Percentiles rank a stretch among this genome's conserved stretches.
These are phyloP conservation scores for Polyommatus icarus DNA, from an alignment of 2,888 invertebrate species.

Conservation along the genomic window DNA sequence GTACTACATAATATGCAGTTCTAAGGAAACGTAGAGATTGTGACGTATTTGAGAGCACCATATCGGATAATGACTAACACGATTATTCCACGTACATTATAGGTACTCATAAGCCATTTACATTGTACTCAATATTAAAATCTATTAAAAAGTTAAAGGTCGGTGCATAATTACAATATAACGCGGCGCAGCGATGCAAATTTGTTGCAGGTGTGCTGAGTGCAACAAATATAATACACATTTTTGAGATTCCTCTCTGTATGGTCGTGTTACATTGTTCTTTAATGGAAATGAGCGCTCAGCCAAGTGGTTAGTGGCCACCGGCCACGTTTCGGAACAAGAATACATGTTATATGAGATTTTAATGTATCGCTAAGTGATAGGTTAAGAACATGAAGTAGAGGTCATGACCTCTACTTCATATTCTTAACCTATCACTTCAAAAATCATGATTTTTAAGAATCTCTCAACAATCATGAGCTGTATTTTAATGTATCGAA, in stretches of 20 bases:
- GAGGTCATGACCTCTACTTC: no score
- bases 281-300: not conserved
- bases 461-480: no score
- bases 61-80: not conserved
- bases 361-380: no score
- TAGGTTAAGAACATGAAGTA: no score
- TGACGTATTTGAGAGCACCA: no score
- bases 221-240: not conserved
- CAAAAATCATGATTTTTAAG: no score
- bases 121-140: not conserved
- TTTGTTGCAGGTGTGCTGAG: constrained; percentile 15
- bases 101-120: not conserved
- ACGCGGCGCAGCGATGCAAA: not conserved
- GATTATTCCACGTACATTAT: not conserved
- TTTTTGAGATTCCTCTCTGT: not conserved
- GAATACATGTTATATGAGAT: no score
- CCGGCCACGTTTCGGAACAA: not conserved
- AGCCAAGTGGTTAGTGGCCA: not conserved
- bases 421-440: no score
- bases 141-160: constrained; percentile 4
- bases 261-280: not conserved
- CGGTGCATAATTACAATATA: not conserved
- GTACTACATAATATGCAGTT: no score
- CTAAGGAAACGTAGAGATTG: no score
- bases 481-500: no score